These are phyloP conservation scores for Mayetiola destructor DNA, from an alignment of 2,888 invertebrate species.

Conservation along the genomic window DNA sequence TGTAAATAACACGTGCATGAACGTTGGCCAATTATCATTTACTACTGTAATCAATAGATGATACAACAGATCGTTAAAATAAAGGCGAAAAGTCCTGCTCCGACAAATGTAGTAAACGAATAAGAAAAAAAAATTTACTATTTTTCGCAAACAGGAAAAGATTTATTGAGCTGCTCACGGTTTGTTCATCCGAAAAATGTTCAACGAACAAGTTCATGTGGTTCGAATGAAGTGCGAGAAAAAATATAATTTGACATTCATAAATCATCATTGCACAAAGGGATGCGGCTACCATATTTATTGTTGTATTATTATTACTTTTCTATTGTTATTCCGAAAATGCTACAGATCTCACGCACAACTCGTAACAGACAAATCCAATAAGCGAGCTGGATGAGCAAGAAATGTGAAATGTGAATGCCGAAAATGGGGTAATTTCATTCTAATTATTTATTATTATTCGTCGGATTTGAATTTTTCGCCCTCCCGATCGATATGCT, in stretches of 20 bases:
- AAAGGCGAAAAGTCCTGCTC: no score
- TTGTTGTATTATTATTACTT: no score
- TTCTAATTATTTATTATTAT: constrained; percentile 9
- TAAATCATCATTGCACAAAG: constrained; percentile 7
- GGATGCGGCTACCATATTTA: no score
- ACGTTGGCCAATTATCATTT: constrained; percentile 21
- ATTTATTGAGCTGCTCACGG: no score
- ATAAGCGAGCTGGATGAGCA: neutral
- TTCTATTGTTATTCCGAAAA: no score
- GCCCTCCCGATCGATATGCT: neutral
- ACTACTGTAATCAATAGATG: no score
- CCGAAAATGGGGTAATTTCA: constrained; percentile 10
- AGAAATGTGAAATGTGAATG: neutral
- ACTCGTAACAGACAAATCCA: no score
- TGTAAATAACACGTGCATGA: constrained; percentile 23
- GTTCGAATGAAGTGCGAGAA: neutral
- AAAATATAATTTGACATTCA: neutral
- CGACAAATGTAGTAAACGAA: no score
- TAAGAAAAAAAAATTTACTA: no score
- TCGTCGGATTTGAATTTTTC: constrained; percentile 4
- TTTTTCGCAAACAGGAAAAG: no score
- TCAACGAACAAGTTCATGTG: constrained; percentile 23
- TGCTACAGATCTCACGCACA: constrained; percentile 5
- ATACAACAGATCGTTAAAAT: no score
- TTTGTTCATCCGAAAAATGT: no score